These are phyloP conservation scores for Hylomyscus alleni DNA, from an alignment of 2,797 vertebrate genomes.

Conservation along the genomic window DNA sequence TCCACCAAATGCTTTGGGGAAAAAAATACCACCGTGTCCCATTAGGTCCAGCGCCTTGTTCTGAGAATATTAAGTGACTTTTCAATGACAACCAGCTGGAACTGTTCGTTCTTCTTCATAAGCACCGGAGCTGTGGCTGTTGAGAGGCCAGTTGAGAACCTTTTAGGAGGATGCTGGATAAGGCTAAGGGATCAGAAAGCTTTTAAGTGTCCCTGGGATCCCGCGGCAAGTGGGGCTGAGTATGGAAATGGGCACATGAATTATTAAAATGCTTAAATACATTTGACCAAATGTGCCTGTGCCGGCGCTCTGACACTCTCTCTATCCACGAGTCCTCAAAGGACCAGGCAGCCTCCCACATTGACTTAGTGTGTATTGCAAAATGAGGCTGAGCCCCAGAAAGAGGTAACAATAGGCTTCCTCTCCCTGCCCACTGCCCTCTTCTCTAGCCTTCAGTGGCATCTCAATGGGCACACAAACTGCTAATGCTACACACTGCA, in stretches of 20 bases:
- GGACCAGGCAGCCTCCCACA: neutral
- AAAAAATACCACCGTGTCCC: slow-evolving; percentile 83
- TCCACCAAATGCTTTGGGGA: slow-evolving; percentile 87
- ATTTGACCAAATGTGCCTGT: neutral
- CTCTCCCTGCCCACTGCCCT: neutral
- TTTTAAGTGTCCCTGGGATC: slow-evolving; percentile 70
- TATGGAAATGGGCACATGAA: slow-evolving; percentile 75
- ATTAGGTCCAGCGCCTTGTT: slow-evolving; percentile 86
- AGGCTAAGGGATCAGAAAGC: slow-evolving; percentile 68
- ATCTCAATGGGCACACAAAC: neutral
- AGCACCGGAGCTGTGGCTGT: slow-evolving; percentile 69
- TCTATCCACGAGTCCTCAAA: neutral
- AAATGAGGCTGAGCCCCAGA: neutral
- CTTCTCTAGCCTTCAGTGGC: neutral
- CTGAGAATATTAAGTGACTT: slow-evolving; percentile 89
- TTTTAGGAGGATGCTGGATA: slow-evolving; percentile 81
- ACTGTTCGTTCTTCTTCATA: slow-evolving; percentile 87
- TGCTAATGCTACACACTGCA: accelerated
- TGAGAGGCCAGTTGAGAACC: slow-evolving; percentile 80
- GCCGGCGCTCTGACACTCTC: accelerated
- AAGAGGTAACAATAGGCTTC: neutral
- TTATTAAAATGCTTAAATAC: slow-evolving; percentile 84
- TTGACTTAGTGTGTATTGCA: neutral
- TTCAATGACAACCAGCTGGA: slow-evolving; percentile 87
- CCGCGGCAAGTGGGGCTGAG: neutral